Evolutionary conservation across 2,797 vertebrate genomes (phyloP), one percentile per base, ranked within the genome.

Genomic region (Denticeps clupeoides): DNA sequence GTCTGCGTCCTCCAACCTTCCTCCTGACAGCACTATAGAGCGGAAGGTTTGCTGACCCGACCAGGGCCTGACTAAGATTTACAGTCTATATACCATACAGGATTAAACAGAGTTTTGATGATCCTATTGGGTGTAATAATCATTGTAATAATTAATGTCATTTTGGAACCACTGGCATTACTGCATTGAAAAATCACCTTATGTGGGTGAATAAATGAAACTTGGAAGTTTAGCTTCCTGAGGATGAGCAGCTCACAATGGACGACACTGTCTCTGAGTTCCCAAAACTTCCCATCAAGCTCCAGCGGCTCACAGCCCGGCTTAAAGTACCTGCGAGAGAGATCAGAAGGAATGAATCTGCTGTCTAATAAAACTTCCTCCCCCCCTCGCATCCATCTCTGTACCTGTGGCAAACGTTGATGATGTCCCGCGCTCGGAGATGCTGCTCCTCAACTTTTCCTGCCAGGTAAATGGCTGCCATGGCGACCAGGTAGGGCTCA

Each of bases 371-470:
- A 4, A 4, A 4, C 2, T n/a, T 23, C 9, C 2, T 1, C 7
- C 16, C 2, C 4, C 2, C 1, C 58, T n/a, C n/a, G n/a, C n/a
- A n/a, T n/a, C n/a, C n/a, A n/a, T n/a, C n/a, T n/a, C n/a, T n/a
- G n/a, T 64, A 89, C 87, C 86, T 85, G 70, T 89, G 83, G 71
- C 84, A 83, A 1, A 89, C 87, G 45, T 87, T 89, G 69, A 89
- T 82, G 55, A 89, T 88, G 59, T 89, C 89, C 6, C 86, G 75
- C 1, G 87, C 88, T 43, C 87, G 71, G 27, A 89, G 69, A 64
- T 90, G 88, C 52, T 91, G 88, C 53, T 91, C 89, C 68, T 94
- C 89, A 55, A 91, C 85, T 65, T 92, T 93, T 13, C 88, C 89
- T 0, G 87, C 87, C 57, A 93, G 74, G 60, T 90, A 91, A 19